phyloP scores from a whole-genome alignment of 1,140 invertebrate genomes.

The Tetraneura akinire region DNA sequence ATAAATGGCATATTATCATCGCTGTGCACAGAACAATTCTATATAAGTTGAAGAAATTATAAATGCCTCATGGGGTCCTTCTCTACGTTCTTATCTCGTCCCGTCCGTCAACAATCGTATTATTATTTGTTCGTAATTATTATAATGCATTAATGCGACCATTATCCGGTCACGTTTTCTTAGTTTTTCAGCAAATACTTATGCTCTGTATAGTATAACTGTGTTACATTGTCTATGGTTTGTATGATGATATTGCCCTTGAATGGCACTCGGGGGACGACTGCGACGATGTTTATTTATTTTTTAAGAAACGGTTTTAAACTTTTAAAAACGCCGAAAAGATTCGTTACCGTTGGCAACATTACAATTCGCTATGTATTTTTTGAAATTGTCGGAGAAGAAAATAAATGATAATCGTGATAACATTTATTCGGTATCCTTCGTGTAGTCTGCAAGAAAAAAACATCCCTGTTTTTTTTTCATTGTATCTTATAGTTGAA shows the following conservation, averaged over 20 bases:
- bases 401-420: background rate
- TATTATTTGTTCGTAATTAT: no score
- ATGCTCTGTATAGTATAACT: background rate
- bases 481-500: background rate
- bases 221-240: no score
- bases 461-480: background rate
- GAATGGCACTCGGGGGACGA: background rate
- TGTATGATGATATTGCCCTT: background rate
- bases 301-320: background rate
- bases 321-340: background rate
- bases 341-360: constrained; percentile 36
- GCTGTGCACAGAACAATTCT: no score
- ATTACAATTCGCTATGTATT: constrained; percentile 7
- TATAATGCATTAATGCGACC: background rate
- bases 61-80: no score
- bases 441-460: background rate
- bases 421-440: background rate
- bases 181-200: no score
- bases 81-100: no score
- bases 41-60: no score
- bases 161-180: background rate
- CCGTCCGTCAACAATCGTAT: no score
- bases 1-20: no score
- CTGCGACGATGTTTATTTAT: background rate
- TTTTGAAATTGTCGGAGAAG: constrained; percentile 19